Evolutionary conservation across 2,888 invertebrate genomes (phyloP).

Genomic region (Tachina fera): DNA sequence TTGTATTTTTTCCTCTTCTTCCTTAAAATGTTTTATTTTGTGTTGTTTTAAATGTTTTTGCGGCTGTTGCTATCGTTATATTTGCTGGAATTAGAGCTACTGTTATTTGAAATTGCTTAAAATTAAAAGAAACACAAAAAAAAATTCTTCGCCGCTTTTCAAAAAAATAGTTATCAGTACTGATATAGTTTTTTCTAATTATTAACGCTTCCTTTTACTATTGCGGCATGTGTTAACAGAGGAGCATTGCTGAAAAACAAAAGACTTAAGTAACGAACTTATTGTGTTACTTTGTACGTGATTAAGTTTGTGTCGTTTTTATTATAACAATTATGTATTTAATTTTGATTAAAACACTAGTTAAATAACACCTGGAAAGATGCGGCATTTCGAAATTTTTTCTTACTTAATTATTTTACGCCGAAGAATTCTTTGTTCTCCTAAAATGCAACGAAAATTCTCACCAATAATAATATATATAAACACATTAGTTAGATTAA

Average conservation of each 20-base stretch:
- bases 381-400: too few species aligned
- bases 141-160: conserved; percentile 55
- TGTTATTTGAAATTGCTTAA: conserved; percentile 52
- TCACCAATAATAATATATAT: too few species aligned
- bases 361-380: too few species aligned
- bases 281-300: too few species aligned
- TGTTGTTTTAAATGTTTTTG: conserved; percentile 12
- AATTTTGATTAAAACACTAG: too few species aligned
- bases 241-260: conserved; percentile 1
- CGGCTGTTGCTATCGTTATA: conserved; percentile 47
- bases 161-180: conserved; percentile 6
- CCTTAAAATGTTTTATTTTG: conserved; percentile 11
- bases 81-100: conserved; percentile 56
- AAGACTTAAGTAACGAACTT: conserved; percentile 45
- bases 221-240: background rate
- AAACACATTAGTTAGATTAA: background rate
- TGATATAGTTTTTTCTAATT: conserved; percentile 48
- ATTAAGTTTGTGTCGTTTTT: background rate
- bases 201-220: conserved; percentile 44
- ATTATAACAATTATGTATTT: too few species aligned
- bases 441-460: too few species aligned
- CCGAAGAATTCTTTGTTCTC: too few species aligned
- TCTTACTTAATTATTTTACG: too few species aligned
- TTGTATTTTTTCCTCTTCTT: conserved; percentile 47
- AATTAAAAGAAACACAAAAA: background rate